These are phyloP conservation scores for Aradophagus sp. DNA, from an alignment of 1,140 invertebrate genomes.

Conservation along the genomic window DNA sequence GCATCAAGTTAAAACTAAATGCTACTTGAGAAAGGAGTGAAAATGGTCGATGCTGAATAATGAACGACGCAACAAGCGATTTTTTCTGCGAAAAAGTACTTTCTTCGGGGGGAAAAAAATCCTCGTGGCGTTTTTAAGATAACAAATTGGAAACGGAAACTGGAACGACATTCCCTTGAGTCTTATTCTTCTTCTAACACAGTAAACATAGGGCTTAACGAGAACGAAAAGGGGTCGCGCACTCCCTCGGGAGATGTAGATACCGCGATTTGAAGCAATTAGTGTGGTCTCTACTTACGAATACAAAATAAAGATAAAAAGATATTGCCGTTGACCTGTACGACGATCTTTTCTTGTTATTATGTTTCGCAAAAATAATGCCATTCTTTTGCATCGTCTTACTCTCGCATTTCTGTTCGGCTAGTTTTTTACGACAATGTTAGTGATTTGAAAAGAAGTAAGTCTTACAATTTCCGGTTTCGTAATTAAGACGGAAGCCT, in stretches of 20 bases:
- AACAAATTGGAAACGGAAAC: constrained; percentile 53
- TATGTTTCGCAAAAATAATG: constrained; percentile 27
- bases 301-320: constrained; percentile 48
- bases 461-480: background rate
- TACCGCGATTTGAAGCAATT: constrained; percentile 53
- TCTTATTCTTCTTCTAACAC: constrained; percentile 53
- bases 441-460: constrained; percentile 1
- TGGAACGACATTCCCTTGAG: constrained; percentile 46
- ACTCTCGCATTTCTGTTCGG: background rate
- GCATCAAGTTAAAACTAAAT: too few relatives aligned
- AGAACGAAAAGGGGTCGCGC: constrained; percentile 45
- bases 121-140: constrained; percentile 33
- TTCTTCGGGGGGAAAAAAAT: constrained; percentile 23
- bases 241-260: constrained; percentile 47
- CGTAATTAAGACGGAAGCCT: too few relatives aligned
- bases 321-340: constrained; percentile 12
- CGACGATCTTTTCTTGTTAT: constrained; percentile 24
- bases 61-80: constrained; percentile 7
- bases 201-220: constrained; percentile 46
- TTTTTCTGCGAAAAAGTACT: constrained; percentile 26
- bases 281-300: constrained; percentile 44
- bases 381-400: constrained; percentile 20
- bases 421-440: background rate
- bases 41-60: too few relatives aligned
- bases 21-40: too few relatives aligned